Evolutionary conservation across 92 coral and sea anemone genomes (phyloP).

Genomic region (Zoanthus solanderi): DNA sequence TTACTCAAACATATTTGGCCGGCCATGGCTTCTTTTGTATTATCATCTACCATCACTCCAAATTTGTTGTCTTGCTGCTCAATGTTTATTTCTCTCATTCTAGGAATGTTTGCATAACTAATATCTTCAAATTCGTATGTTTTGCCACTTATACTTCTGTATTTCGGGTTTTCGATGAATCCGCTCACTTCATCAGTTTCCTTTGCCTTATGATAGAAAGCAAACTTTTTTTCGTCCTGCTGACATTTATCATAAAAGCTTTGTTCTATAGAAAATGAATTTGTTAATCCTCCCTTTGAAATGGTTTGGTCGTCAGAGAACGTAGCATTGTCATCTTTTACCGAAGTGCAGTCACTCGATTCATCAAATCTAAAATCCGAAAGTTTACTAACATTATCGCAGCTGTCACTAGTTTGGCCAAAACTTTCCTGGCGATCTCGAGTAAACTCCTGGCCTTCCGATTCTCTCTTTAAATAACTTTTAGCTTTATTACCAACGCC

Average conservation of each 20-base stretch:
- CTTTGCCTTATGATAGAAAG: background rate
- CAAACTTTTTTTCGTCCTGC: background rate
- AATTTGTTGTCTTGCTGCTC: conserved; percentile 37
- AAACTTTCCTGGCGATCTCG: conserved; percentile 18
- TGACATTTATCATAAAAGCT: background rate
- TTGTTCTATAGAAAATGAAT: background rate
- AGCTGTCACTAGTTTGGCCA: conserved; percentile 9
- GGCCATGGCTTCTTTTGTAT: conserved; percentile 13
- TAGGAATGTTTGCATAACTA: conserved; percentile 38
- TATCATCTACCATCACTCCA: conserved; percentile 1
- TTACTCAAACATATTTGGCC: background rate
- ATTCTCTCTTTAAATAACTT: background rate
- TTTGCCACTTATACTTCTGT: background rate
- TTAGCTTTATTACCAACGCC: conserved; percentile 9
- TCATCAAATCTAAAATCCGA: conserved; percentile 34
- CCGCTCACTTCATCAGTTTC: background rate
- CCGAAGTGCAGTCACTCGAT: conserved; percentile 13
- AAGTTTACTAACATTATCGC: background rate
- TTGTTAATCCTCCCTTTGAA: conserved; percentile 45
- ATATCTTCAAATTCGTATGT: conserved; percentile 4
- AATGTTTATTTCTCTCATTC: conserved; percentile 4
- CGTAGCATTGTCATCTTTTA: conserved; percentile 14
- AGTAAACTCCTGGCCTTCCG: background rate
- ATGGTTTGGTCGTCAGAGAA: conserved; percentile 34
- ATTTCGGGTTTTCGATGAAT: background rate